Evolutionary conservation across 1,140 invertebrate species (phyloP).

Genomic region (Magallana ariakensis): DNA sequence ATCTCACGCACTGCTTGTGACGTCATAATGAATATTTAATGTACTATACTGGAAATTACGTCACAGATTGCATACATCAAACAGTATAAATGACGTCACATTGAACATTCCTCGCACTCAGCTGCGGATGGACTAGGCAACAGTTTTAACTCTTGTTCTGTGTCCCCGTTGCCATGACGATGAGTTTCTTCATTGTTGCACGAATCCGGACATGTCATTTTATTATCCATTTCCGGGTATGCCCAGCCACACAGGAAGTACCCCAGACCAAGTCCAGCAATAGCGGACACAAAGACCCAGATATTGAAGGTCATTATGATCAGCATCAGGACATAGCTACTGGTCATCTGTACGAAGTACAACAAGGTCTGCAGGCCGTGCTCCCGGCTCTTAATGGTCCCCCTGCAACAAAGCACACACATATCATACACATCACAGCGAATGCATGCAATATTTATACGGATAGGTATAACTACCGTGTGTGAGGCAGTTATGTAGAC

Average conservation of each 20-base stretch:
- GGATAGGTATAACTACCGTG: too few species aligned
- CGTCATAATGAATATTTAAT: too few species aligned
- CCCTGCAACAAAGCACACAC: constrained; percentile 59
- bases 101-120: neutral
- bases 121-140: constrained; percentile 23
- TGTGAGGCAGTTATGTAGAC: too few species aligned
- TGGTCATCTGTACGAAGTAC: constrained; percentile 71
- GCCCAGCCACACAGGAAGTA: constrained; percentile 76
- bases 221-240: neutral
- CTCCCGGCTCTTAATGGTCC: constrained; percentile 67
- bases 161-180: constrained; percentile 14
- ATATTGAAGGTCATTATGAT: constrained; percentile 77
- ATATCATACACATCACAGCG: too few species aligned
- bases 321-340: constrained; percentile 76
- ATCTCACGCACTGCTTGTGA: neutral
- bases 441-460: too few species aligned
- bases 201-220: neutral
- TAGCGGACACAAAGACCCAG: constrained; percentile 71
- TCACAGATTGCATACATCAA: too few species aligned
- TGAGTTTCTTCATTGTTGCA: neutral
- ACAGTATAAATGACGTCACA: neutral
- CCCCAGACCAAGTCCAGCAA: constrained; percentile 72
- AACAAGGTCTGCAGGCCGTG: constrained; percentile 75
- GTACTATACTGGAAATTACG: too few species aligned
- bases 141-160: constrained; percentile 44